Percentiles rank a stretch among this genome's conserved stretches.
phyloP scores from a whole-genome alignment of 2,113 vertebrate genomes.

The Pteropus alecto region DNA sequence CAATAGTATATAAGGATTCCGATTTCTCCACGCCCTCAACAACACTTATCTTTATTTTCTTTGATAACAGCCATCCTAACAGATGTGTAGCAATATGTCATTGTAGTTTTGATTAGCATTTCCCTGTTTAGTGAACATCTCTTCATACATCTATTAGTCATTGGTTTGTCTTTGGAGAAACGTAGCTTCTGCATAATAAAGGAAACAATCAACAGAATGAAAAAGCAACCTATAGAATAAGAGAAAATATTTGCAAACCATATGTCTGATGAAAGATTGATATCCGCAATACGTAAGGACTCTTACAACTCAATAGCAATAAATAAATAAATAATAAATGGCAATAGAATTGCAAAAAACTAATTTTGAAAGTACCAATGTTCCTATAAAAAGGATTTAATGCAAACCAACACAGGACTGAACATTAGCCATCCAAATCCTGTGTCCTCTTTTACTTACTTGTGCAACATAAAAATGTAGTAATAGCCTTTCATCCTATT shows the following conservation, averaged over 20 bases:
- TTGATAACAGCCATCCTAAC: background rate
- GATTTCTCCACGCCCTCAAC: background rate
- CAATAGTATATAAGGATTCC: background rate
- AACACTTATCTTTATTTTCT: background rate
- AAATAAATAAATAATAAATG: background rate
- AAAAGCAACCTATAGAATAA: background rate
- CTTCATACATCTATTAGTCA: background rate
- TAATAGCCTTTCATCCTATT: background rate
- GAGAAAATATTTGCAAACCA: background rate
- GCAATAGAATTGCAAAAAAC: background rate
- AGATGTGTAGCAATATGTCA: background rate
- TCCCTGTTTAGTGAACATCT: background rate
- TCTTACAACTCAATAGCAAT: background rate
- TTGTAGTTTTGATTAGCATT: background rate
- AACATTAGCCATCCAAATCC: background rate
- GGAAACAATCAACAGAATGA: background rate
- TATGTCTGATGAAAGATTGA: background rate
- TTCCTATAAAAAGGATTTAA: background rate
- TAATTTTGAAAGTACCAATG: background rate
- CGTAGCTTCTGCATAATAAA: background rate
- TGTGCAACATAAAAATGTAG: background rate
- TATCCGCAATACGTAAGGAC: background rate
- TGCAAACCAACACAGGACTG: background rate
- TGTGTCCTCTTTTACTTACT: background rate
- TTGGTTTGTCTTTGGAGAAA: background rate